phyloP scores from a whole-genome alignment of 2,113 vertebrate genomes.

The Cheirogaleus medius region DNA sequence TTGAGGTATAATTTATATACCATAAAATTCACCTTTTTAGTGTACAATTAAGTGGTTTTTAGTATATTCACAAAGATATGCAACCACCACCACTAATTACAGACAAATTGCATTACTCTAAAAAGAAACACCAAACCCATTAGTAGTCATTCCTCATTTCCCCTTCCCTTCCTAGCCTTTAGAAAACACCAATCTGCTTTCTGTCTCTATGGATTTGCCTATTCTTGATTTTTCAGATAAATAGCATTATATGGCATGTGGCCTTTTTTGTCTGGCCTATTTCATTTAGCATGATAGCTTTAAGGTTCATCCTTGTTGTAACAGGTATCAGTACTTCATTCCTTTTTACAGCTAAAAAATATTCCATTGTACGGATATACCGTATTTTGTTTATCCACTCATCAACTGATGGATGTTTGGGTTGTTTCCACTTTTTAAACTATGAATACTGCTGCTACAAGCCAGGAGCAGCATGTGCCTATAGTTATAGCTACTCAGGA shows the following conservation, averaged over 20 bases:
- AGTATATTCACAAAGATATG: not conserved
- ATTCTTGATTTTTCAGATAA: not conserved
- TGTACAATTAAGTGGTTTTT: not conserved
- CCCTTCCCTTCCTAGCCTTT: not conserved
- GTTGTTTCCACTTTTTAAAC: not conserved
- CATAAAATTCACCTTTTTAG: not conserved
- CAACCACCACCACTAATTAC: not conserved
- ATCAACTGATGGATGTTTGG: not conserved
- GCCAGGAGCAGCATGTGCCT: too few species aligned
- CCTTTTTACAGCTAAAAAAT: not conserved
- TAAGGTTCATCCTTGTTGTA: not conserved
- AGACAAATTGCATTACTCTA: not conserved
- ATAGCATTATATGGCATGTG: not conserved
- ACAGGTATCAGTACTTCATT: not conserved
- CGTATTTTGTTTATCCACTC: not conserved
- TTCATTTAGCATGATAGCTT: constrained; percentile 9
- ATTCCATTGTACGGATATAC: not conserved
- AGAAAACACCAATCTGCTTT: not conserved
- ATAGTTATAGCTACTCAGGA: too few species aligned
- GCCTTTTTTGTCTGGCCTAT: not conserved
- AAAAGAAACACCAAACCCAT: not conserved
- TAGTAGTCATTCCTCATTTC: not conserved
- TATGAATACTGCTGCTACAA: not conserved
- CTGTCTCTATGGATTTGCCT: not conserved
- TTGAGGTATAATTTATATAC: not conserved